Percentiles rank a stretch among this genome's conserved stretches.
Conservation (phyloP, 2,888 invertebrate species). For the Sceliomorpha sp. region DNA sequence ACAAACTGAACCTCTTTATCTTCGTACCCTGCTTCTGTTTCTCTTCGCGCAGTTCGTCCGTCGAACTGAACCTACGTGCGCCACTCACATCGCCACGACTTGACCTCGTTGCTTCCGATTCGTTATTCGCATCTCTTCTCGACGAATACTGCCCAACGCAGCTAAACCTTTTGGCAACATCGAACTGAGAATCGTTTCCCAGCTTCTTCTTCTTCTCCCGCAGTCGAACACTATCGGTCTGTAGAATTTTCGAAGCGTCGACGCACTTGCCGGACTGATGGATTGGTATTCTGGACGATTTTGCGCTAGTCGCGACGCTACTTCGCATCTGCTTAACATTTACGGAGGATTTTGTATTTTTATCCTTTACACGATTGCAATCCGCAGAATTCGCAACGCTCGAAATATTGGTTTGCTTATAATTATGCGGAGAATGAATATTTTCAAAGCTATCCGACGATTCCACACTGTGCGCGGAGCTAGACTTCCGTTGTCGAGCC, state of each 20-base stretch:
- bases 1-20: conserved; percentile 70
- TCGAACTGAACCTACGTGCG: conserved; percentile 64
- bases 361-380: too few species aligned
- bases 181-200: conserved; percentile 32
- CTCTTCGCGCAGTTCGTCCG: conserved; percentile 67
- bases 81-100: conserved; percentile 33
- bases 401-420: conserved; percentile 23
- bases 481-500: conserved; percentile 59
- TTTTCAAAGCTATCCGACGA: conserved; percentile 69
- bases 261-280: conserved; percentile 43
- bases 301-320: neutral
- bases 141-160: conserved; percentile 58
- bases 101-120: conserved; percentile 14
- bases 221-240: conserved; percentile 61
- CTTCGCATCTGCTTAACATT: conserved; percentile 15
- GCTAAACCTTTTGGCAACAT: conserved; percentile 64
- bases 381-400: neutral
- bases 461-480: conserved; percentile 67
- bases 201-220: conserved; percentile 59
- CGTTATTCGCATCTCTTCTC: conserved; percentile 51
- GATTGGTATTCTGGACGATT: conserved; percentile 58
- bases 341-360: conserved; percentile 13
- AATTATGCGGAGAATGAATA: conserved; percentile 56
- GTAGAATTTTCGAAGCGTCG: too few species aligned
- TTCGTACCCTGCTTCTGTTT: conserved; percentile 60